Evolutionary conservation across 1,140 invertebrate species (phyloP).

Genomic region (Pogonus chalceus): DNA sequence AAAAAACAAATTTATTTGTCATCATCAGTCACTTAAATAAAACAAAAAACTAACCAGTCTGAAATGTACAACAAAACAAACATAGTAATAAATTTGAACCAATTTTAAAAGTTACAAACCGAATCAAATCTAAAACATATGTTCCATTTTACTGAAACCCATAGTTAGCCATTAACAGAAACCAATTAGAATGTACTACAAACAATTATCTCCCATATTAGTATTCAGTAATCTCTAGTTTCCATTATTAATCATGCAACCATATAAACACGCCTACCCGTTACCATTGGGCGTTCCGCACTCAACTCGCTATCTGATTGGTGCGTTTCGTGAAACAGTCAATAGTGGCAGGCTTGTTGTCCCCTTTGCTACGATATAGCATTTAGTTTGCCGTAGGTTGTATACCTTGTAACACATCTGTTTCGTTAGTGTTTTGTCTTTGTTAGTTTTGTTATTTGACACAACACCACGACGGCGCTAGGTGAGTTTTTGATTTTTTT

Average conservation of each 20-base stretch:
- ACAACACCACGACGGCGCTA: not conserved
- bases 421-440: not conserved
- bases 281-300: not conserved
- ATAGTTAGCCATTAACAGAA: too few species aligned
- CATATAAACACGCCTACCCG: not conserved
- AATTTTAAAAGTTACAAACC: too few species aligned
- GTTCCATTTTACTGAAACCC: too few species aligned
- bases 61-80: too few species aligned
- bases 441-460: not conserved
- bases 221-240: constrained; percentile 29
- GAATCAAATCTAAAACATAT: too few species aligned
- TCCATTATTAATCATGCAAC: constrained; percentile 26
- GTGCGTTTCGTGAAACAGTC: not conserved
- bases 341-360: not conserved
- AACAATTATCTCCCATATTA: constrained; percentile 35
- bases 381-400: not conserved
- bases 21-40: too few species aligned
- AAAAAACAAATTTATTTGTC: too few species aligned
- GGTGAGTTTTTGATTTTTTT: not conserved
- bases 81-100: too few species aligned
- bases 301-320: not conserved
- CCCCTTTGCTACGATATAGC: not conserved
- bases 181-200: constrained; percentile 27
- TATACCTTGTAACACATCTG: not conserved
- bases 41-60: too few species aligned